Evolutionary conservation across 2,113 vertebrate species (phyloP).

Genomic region (Excalfactoria chinensis): DNA sequence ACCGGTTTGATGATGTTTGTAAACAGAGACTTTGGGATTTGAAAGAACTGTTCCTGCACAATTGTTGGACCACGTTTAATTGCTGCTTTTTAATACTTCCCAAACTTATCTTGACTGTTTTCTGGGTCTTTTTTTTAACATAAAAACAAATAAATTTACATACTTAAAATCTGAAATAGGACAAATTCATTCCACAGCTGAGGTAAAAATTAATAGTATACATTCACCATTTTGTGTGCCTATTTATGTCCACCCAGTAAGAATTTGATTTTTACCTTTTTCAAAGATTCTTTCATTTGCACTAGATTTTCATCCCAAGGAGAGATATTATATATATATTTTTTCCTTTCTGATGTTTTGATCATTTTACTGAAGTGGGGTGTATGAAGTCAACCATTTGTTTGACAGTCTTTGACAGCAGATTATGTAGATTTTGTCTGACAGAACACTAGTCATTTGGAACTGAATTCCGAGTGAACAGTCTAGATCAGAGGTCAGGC

Average conservation of each 20-base stretch:
- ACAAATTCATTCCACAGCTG: not conserved
- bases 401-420: constrained; percentile 79
- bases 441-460: constrained; percentile 66
- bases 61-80: not conserved
- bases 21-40: not conserved
- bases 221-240: not conserved
- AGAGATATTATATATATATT: not conserved
- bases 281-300: not conserved
- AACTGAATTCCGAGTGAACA: constrained; percentile 71
- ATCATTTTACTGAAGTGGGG: constrained; percentile 73
- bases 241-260: not conserved
- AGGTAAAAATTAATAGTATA: not conserved
- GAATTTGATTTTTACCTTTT: constrained; percentile 29
- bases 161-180: not conserved
- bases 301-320: not conserved
- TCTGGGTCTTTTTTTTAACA: not conserved
- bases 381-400: constrained; percentile 77
- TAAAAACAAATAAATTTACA: not conserved
- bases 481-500: constrained; percentile 70
- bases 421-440: constrained; percentile 77
- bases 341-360: constrained; percentile 68
- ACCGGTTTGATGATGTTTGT: not conserved
- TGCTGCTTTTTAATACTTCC: not conserved
- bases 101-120: not conserved
- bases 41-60: not conserved